Evolutionary conservation across 2,797 vertebrate species (phyloP).

Genomic region (Diplodus sargus): DNA sequence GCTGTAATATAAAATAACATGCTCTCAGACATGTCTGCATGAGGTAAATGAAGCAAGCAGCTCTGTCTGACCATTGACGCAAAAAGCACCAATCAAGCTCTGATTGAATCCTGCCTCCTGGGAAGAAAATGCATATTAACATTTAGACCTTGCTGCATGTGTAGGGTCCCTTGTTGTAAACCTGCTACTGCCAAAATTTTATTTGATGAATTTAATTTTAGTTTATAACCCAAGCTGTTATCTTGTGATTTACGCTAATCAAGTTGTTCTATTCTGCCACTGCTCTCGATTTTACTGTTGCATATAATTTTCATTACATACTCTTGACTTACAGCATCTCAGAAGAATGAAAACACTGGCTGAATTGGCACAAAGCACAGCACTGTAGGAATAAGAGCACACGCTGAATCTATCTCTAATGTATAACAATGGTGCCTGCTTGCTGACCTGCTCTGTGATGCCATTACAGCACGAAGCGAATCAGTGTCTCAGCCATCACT

Average conservation of each 20-base stretch:
- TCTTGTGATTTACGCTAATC: neutral
- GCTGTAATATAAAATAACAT: conserved; percentile 30
- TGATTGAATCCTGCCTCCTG: conserved; percentile 38
- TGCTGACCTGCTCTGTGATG: conserved; percentile 30
- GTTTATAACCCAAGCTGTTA: conserved; percentile 23
- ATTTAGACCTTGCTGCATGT: conserved; percentile 1
- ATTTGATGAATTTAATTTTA: conserved; percentile 21
- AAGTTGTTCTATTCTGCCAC: conserved; percentile 1
- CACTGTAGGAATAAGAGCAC: conserved; percentile 24
- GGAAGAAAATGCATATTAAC: conserved; percentile 16
- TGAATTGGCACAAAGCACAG: conserved; percentile 18
- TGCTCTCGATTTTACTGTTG: neutral
- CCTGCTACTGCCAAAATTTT: neutral
- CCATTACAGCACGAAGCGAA: conserved; percentile 29
- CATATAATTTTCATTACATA: conserved; percentile 3
- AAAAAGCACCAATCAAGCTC: conserved; percentile 44
- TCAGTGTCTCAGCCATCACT: conserved; percentile 44
- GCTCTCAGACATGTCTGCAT: conserved; percentile 32
- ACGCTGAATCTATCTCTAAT: conserved; percentile 34
- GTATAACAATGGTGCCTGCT: conserved; percentile 28
- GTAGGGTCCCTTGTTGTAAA: neutral
- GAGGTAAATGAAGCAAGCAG: conserved; percentile 34
- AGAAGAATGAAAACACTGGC: conserved; percentile 11
- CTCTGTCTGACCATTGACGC: conserved; percentile 24
- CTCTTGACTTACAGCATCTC: neutral